Evolutionary conservation across 2,888 invertebrate species (phyloP), one percentile per base, ranked within the genome.

Genomic region (Drosophila greeni): DNA sequence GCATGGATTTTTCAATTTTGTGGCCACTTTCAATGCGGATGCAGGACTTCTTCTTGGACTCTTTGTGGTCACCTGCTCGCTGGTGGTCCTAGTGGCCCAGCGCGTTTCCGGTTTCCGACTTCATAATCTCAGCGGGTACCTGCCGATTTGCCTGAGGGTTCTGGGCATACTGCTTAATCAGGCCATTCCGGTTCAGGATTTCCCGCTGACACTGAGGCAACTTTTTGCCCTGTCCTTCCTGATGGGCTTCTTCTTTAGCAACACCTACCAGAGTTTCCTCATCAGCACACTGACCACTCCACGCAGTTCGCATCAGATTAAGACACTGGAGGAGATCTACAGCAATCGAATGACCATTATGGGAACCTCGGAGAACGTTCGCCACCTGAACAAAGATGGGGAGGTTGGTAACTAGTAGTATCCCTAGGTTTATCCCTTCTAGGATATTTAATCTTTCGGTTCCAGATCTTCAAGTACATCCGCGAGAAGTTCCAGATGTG

Each of bases 201-300:
- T 79, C 52, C 72, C 86, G 0, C 9, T 58, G 23, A 75, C 75
- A 0, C 29, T 87, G 6, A 66, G 82, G 7, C 42, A 82, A 14
- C 66, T 80, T 1, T 72, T 85, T 6, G 66, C 72, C 0, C 60
- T 74, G 14, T 72, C 80, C 4, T 83, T 81, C 70, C 33, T 72
- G 2, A 73, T 82, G 75, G 75, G 84, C 3, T 87, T 85, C 18
- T 82, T 88, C 39, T 85, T 89, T 3, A 85, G 81, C 57, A 86
- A 86, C 14, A 76, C 84, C 0, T 89, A 88, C 62, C 88, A 88
- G 57, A 87, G 88, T 16, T 85, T 87, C 53, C 62, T 89, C 3
- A 84, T 88, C 1, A 88, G 86, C 59, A 86, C 86, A 7, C 70
- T 89, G 18, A 88, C 88, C n/a, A 87, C 84, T 12, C 88, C 89